These are phyloP conservation scores for Anguilla rostrata DNA, from an alignment of 2,113 vertebrate genomes.

Conservation along the genomic window DNA sequence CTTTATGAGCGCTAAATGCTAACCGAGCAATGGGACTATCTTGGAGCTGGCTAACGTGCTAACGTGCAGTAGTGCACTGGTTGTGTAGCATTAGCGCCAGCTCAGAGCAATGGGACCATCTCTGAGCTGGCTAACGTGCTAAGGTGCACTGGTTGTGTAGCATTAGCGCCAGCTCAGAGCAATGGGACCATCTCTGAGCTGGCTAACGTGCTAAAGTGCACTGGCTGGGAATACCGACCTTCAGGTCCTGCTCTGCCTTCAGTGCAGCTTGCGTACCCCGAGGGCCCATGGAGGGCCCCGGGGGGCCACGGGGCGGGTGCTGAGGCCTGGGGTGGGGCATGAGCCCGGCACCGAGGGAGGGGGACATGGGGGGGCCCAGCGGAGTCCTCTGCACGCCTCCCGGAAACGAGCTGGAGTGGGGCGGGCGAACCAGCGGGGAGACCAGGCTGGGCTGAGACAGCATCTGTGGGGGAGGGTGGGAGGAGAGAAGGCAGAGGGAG, in stretches of 20 bases:
- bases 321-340: constrained; percentile 89
- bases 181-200: too few species aligned
- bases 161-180: not conserved
- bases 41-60: not conserved
- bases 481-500: not conserved
- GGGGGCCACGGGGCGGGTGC: constrained; percentile 79
- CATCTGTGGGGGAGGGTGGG: constrained; percentile 70
- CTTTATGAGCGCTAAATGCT: not conserved
- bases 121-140: too few species aligned
- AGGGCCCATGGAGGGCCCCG: constrained; percentile 79
- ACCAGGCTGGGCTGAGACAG: constrained; percentile 95
- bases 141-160: not conserved
- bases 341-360: constrained; percentile 86
- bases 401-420: constrained; percentile 89
- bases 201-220: too few species aligned
- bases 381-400: constrained; percentile 88
- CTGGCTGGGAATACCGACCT: constrained; percentile 69
- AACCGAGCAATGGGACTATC: not conserved
- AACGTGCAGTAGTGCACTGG: too few species aligned
- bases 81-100: too few species aligned
- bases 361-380: constrained; percentile 77
- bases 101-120: too few species aligned
- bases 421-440: constrained; percentile 89
- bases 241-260: constrained; percentile 90
- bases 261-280: constrained; percentile 83